phyloP scores from a whole-genome alignment of 2,888 invertebrate genomes.

The Eurytoma adleriae region DNA sequence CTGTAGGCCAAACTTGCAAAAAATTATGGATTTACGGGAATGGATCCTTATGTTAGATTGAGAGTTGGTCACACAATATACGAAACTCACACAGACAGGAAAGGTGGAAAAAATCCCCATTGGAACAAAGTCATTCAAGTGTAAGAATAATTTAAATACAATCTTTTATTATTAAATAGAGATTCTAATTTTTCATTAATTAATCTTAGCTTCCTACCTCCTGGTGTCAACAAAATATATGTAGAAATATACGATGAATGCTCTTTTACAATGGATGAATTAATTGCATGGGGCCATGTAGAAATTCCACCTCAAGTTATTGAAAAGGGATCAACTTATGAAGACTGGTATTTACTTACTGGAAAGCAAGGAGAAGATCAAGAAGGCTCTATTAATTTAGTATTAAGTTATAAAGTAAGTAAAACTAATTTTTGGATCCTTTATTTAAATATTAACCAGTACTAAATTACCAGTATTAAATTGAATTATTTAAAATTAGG shows the following conservation, averaged over 20 bases:
- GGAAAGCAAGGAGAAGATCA: conserved; percentile 97
- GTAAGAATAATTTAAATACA: conserved; percentile 75
- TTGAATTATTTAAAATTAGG: conserved; percentile 56
- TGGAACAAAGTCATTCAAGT: conserved; percentile 98
- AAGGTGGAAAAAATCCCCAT: conserved; percentile 95
- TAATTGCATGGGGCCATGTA: conserved; percentile 95
- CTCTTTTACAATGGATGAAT: conserved; percentile 96
- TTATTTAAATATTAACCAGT: neutral
- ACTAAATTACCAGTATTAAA: neutral
- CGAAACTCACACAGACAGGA: conserved; percentile 96
- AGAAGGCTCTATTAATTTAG: conserved; percentile 95
- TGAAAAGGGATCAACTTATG: conserved; percentile 89
- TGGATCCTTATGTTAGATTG: conserved; percentile 97
- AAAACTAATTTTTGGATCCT: conserved; percentile 31
- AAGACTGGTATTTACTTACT: conserved; percentile 95
- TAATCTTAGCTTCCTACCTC: conserved; percentile 84
- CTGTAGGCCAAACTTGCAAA: conserved; percentile 89
- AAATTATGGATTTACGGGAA: conserved; percentile 95
- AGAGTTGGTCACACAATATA: conserved; percentile 96
- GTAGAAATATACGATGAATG: conserved; percentile 98
- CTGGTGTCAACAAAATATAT: conserved; percentile 91
- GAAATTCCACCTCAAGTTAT: conserved; percentile 89
- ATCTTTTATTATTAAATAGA: neutral
- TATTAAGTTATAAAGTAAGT: conserved; percentile 87
- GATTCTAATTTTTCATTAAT: neutral